Evolutionary conservation across 2,797 vertebrate species (phyloP).

Genomic region (Melanotaenia maccullochi): DNA sequence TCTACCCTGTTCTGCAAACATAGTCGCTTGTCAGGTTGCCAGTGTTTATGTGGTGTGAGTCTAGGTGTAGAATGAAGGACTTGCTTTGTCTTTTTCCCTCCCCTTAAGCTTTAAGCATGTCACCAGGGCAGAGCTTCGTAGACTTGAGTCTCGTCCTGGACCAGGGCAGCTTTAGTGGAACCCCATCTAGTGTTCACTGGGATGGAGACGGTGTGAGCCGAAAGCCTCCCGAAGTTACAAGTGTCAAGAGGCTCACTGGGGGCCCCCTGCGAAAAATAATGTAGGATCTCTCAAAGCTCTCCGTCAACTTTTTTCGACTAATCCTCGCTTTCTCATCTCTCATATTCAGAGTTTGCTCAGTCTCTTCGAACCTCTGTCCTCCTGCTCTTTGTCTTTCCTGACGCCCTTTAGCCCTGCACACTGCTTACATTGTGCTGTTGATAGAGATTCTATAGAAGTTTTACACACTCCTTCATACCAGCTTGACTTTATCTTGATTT

Average conservation of each 20-base stretch:
- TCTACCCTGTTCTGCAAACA: constrained; percentile 87
- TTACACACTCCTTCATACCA: constrained; percentile 62
- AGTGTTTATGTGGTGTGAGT: constrained; percentile 94
- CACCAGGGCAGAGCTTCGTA: constrained; percentile 89
- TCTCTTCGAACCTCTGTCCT: constrained; percentile 57
- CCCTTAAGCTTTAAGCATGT: constrained; percentile 86
- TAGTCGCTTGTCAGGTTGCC: constrained; percentile 93
- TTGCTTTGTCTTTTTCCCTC: constrained; percentile 74
- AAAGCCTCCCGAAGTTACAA: constrained; percentile 82
- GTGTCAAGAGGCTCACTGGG: constrained; percentile 81
- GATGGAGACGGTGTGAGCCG: constrained; percentile 76
- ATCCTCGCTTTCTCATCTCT: constrained; percentile 65
- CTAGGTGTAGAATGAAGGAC: constrained; percentile 92
- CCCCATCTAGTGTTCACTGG: constrained; percentile 96
- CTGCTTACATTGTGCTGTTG: constrained; percentile 56
- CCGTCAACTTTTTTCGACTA: constrained; percentile 65
- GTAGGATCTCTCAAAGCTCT: constrained; percentile 81
- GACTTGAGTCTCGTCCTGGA: constrained; percentile 84
- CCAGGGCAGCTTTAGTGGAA: constrained; percentile 89
- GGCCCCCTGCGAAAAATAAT: constrained; percentile 79
- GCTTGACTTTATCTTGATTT: constrained; percentile 78
- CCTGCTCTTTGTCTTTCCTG: constrained; percentile 67
- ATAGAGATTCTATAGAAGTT: constrained; percentile 63
- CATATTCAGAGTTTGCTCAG: constrained; percentile 59
- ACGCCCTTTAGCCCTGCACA: constrained; percentile 54